These are phyloP conservation scores for Galendromus occidentalis DNA, from an alignment of 1,140 invertebrate species.

Conservation along the genomic window DNA sequence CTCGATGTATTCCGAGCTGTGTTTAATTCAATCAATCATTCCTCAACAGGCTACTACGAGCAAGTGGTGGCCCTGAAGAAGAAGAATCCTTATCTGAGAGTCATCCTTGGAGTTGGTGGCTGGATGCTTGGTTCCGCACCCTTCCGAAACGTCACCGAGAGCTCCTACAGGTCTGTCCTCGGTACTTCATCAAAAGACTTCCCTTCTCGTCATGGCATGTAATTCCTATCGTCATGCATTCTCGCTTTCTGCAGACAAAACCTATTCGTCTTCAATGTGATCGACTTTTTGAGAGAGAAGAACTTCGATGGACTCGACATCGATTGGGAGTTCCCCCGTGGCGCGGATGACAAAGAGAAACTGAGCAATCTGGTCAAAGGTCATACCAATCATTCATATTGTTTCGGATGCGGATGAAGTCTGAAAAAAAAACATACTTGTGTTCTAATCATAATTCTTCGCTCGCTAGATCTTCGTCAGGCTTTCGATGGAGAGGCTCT, in stretches of 20 bases:
- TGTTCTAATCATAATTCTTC: slow-evolving; percentile 11
- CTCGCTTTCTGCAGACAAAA: slow-evolving; percentile 55
- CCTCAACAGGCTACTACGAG: slow-evolving; percentile 35
- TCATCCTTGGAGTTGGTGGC: slow-evolving; percentile 73
- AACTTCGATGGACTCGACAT: slow-evolving; percentile 89
- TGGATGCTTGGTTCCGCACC: slow-evolving; percentile 81
- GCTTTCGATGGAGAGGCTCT: slow-evolving; percentile 72
- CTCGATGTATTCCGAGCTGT: too few relatives aligned
- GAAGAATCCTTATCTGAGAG: slow-evolving; percentile 71
- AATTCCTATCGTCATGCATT: too few relatives aligned
- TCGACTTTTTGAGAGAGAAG: slow-evolving; percentile 71
- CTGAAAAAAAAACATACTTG: not conserved
- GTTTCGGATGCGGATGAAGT: too few relatives aligned
- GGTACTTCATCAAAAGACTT: too few relatives aligned
- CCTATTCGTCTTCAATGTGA: slow-evolving; percentile 78
- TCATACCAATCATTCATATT: not conserved
- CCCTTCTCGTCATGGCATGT: too few relatives aligned
- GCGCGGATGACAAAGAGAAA: slow-evolving; percentile 46
- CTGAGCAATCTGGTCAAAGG: slow-evolving; percentile 26
- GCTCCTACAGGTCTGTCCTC: slow-evolving; percentile 28
- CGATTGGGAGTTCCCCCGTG: slow-evolving; percentile 87
- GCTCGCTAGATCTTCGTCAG: slow-evolving; percentile 48
- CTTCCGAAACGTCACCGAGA: slow-evolving; percentile 59
- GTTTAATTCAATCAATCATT: too few relatives aligned
- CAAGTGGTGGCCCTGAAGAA: slow-evolving; percentile 59